phyloP scores from a whole-genome alignment of 2,888 invertebrate species.

The Drosophila pseudotalamancana region DNA sequence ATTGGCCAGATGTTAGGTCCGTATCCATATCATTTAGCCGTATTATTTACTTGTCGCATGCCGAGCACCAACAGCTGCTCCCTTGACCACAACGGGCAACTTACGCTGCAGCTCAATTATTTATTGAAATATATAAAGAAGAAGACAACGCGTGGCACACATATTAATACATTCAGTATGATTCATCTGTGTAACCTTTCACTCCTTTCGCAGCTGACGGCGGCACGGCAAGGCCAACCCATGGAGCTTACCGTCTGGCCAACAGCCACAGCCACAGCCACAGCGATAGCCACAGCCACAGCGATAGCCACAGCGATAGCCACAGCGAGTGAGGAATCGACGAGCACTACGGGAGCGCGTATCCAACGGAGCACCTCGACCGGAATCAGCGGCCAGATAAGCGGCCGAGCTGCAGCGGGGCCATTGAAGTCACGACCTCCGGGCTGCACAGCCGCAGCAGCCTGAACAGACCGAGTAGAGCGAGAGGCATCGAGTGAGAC shows the following conservation, averaged over 20 bases:
- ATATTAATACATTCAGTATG: slow-evolving; percentile 19
- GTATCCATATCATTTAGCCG: background rate
- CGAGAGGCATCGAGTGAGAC: background rate
- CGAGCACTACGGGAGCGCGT: background rate
- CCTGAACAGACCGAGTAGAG: slow-evolving; percentile 1
- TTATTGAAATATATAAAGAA: slow-evolving; percentile 16
- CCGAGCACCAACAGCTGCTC: slow-evolving; percentile 28
- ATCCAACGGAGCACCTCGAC: background rate
- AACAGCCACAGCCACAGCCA: slow-evolving; percentile 21
- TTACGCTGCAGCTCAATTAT: slow-evolving; percentile 19
- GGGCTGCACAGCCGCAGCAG: slow-evolving; percentile 32
- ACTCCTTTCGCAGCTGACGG: slow-evolving; percentile 45
- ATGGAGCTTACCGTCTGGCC: slow-evolving; percentile 58
- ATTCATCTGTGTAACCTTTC: slow-evolving; percentile 39
- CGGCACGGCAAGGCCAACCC: slow-evolving; percentile 66
- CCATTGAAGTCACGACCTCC: slow-evolving; percentile 34
- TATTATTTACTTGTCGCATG: slow-evolving; percentile 25
- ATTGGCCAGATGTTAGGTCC: slow-evolving; percentile 4
- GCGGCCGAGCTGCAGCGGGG: slow-evolving; percentile 22
- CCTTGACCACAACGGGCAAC: slow-evolving; percentile 14
- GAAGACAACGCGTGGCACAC: background rate
- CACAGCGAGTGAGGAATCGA: slow-evolving; percentile 2
- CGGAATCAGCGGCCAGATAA: slow-evolving; percentile 15
- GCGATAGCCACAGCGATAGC: slow-evolving; percentile 1
- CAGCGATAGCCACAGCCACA: slow-evolving; percentile 16